Evolutionary conservation across 2,113 vertebrate genomes (phyloP), one percentile per base, ranked within the genome.

Genomic region (Pimephales promelas): DNA sequence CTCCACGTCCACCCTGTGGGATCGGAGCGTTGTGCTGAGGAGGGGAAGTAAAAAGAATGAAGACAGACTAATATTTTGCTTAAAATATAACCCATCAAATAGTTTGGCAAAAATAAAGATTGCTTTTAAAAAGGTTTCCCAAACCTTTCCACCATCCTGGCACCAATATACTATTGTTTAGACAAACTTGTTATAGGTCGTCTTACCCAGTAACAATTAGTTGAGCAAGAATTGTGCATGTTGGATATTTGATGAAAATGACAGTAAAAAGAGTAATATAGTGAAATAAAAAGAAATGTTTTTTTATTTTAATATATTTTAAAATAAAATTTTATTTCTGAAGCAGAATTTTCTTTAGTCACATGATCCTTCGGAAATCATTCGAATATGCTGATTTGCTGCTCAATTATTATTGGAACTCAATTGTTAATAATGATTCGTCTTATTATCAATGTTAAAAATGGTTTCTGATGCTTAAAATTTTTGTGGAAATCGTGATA

Each of bases 1-100:
- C 95, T 85, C 96, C 96, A 73, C 96, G 94, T 52, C 96, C 96
- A 83, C 96, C 96, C 92, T 97, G 96, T 86, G 96, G 96, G 89
- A 97, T 97, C 26, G 96, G 96, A 85, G 96, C 96, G 64, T 96
- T 97, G 88, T 97, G 96, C 96, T 97, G 86, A 20, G 73, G 86
- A 8, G 36, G 84, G 87, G 71, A 85, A 0, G 52, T 16, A 22
- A 4, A 81, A 22, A 36, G 5, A 18, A 54, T 8, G 18, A 54
- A 34, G 1, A 66, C 16, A n/a, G 40, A 1, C 20, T 16, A 56
- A 52, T 20, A 52, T 49, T 28, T 52, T 28, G 45, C 52, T 52
- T 36, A 43, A 26, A 10, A 71, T 26, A 2, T 20, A 68, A 22
- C 9, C 18, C 18, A 22, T 22, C 18, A 68, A 68, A 68, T 22